Percentiles rank a stretch among this genome's conserved stretches.
phyloP scores from a whole-genome alignment of 2,888 invertebrate species.

The Harpalus rufipes region DNA sequence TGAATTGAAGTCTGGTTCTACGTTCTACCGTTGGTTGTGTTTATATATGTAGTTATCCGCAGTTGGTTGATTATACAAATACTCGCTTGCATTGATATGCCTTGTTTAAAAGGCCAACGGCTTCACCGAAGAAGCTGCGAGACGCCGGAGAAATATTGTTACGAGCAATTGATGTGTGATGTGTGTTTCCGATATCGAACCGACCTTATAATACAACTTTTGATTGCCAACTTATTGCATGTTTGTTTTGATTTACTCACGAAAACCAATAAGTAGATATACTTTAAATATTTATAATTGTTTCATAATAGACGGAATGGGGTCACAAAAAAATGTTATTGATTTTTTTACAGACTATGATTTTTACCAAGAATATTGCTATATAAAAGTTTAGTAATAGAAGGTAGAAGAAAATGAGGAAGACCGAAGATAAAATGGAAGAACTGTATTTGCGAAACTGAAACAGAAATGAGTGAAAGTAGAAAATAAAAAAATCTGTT shows the following conservation, averaged over 20 bases:
- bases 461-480: too few species aligned
- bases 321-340: too few species aligned
- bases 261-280: not conserved
- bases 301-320: not conserved
- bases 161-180: conserved; percentile 57
- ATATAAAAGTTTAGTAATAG: too few species aligned
- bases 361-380: too few species aligned
- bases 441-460: too few species aligned
- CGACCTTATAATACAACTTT: conserved; percentile 38
- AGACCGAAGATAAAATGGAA: too few species aligned
- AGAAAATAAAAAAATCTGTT: too few species aligned
- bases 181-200: conserved; percentile 44
- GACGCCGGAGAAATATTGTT: conserved; percentile 54
- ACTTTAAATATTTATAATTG: not conserved
- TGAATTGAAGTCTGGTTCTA: not conserved
- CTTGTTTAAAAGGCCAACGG: conserved; percentile 64
- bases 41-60: conserved; percentile 35
- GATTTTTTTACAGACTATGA: too few species aligned
- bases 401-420: too few species aligned
- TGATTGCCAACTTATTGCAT: conserved; percentile 28
- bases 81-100: conserved; percentile 62
- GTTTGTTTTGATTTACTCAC: conserved; percentile 33
- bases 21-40: conserved; percentile 37
- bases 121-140: conserved; percentile 32
- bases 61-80: conserved; percentile 64